phyloP scores from a whole-genome alignment of 2,888 invertebrate species.

The Neelides folsomi region DNA sequence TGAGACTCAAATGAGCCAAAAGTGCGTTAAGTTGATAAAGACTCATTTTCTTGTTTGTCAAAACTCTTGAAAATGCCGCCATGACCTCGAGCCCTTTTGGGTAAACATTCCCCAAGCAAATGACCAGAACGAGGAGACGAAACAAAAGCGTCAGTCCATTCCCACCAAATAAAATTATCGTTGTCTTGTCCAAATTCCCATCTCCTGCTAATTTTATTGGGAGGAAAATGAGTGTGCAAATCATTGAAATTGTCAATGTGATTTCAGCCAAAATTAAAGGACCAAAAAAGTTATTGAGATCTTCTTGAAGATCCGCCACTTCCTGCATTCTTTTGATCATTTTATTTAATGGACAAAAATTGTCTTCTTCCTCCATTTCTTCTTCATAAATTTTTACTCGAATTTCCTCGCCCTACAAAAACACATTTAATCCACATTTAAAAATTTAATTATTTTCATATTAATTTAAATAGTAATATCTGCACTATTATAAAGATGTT shows the following conservation, averaged over 20 bases:
- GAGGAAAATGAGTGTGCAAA: conserved; percentile 11
- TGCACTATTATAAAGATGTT: not conserved
- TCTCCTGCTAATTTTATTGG: conserved; percentile 5
- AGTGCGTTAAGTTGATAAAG: conserved; percentile 6
- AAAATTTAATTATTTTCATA: too few species aligned
- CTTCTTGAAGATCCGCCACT: conserved; percentile 2
- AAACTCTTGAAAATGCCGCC: conserved; percentile 6
- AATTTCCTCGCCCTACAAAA: too few species aligned
- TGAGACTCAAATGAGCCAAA: conserved; percentile 9
- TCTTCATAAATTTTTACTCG: too few species aligned
- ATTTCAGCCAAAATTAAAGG: conserved; percentile 11
- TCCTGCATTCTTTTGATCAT: not conserved
- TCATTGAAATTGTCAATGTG: conserved; percentile 8
- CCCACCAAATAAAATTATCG: conserved; percentile 2
- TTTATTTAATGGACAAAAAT: not conserved
- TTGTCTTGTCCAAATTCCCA: not conserved
- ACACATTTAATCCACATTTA: too few species aligned
- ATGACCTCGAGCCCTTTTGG: conserved; percentile 7
- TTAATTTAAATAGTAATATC: too few species aligned
- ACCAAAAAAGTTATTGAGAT: conserved; percentile 10
- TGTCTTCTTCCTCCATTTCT: not conserved
- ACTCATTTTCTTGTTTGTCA: conserved; percentile 2
- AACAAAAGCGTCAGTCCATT: conserved; percentile 2
- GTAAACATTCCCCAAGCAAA: conserved; percentile 16
- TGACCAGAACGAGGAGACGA: conserved; percentile 9